Percentiles rank a stretch among this genome's conserved stretches.
Conservation (phyloP, 2,113 vertebrate genomes). For the Callopanchax toddi region DNA sequence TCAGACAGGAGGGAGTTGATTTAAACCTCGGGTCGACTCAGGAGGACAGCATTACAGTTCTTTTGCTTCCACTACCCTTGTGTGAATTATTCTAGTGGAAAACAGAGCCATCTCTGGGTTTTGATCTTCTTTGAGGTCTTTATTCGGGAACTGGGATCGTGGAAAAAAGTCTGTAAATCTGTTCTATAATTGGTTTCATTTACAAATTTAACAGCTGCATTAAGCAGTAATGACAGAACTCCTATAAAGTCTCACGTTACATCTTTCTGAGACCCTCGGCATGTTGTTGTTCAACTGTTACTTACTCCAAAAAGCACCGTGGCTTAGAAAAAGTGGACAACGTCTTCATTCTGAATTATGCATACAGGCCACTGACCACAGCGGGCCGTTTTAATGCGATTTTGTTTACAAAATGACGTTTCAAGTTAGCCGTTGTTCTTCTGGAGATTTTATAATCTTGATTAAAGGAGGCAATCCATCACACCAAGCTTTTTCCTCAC, state of each 20-base stretch:
- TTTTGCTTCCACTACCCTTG: constrained; percentile 31
- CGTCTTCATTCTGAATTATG: constrained; percentile 22
- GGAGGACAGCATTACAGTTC: constrained; percentile 42
- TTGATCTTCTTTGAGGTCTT: constrained; percentile 38
- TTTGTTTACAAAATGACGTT: constrained; percentile 24
- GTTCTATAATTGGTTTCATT: background rate
- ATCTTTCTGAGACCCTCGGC: constrained; percentile 17
- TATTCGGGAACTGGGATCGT: constrained; percentile 35
- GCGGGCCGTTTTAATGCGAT: too few species aligned
- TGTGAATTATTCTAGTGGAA: constrained; percentile 46
- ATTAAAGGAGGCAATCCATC: constrained; percentile 36
- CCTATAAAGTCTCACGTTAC: background rate
- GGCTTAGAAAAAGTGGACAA: background rate
- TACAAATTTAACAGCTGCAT: background rate
- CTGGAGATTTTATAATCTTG: constrained; percentile 6
- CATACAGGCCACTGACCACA: constrained; percentile 27
- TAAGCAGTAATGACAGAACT: constrained; percentile 7
- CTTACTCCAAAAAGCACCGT: too few species aligned
- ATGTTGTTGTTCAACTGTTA: constrained; percentile 17
- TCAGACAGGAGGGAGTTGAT: constrained; percentile 53
- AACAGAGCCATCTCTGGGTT: constrained; percentile 4
- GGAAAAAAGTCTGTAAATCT: background rate
- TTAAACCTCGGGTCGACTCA: constrained; percentile 65
- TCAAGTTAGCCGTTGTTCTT: constrained; percentile 9
- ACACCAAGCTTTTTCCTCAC: background rate